These are phyloP conservation scores for Micromesistius poutassou DNA, from an alignment of 2,797 vertebrate species.

Conservation along the genomic window DNA sequence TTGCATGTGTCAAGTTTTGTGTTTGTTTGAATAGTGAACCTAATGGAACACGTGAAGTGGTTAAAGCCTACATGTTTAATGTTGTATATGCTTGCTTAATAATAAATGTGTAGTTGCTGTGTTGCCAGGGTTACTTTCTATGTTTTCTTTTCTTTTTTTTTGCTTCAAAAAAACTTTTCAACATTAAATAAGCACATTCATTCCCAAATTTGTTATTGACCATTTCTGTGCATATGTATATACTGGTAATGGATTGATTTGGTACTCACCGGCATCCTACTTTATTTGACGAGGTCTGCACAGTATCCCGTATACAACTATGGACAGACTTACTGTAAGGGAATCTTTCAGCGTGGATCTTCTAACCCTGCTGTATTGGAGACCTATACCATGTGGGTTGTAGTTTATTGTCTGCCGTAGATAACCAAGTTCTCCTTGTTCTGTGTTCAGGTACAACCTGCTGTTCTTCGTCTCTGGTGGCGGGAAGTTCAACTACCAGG, in stretches of 20 bases:
- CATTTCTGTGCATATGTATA: background rate
- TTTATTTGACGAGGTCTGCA: background rate
- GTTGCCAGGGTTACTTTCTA: background rate
- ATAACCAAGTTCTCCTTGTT: constrained; percentile 4
- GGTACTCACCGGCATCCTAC: background rate
- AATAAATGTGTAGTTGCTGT: background rate
- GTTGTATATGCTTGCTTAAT: no score
- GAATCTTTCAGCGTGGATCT: background rate
- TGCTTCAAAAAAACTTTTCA: background rate
- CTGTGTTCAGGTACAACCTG: constrained; percentile 85
- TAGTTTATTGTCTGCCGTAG: background rate
- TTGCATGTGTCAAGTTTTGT: no score
- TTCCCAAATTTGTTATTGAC: no score
- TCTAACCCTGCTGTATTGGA: background rate
- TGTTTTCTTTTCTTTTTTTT: no score
- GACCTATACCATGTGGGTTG: background rate
- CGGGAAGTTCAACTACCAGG: constrained; percentile 99
- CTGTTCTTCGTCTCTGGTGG: constrained; percentile 96
- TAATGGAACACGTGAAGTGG: no score
- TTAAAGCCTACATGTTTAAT: no score
- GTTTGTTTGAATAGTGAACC: no score
- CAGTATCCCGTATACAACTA: background rate
- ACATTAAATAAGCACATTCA: background rate
- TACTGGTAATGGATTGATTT: background rate
- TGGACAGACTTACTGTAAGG: background rate